Conservation (phyloP, 2,797 vertebrate species). For the Sebastes minor region DNA sequence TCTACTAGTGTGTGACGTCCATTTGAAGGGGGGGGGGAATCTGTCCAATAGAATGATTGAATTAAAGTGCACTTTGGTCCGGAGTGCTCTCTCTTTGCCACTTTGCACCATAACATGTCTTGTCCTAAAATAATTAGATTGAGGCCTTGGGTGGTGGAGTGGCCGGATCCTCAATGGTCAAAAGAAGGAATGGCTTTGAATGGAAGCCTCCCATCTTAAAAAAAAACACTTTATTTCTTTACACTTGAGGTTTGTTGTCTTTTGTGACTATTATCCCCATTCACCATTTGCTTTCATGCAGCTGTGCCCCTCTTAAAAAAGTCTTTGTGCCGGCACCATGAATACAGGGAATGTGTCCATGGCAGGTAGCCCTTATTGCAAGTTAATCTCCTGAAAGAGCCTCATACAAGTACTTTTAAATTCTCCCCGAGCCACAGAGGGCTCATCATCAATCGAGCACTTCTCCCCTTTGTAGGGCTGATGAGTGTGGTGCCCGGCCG, state of each 20-base stretch:
- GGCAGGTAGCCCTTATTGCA: constrained; percentile 88
- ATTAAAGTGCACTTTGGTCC: constrained; percentile 85
- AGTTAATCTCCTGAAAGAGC: constrained; percentile 88
- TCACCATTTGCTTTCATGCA: constrained; percentile 84
- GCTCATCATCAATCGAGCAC: constrained; percentile 84
- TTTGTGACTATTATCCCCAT: constrained; percentile 86
- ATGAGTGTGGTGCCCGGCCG: constrained; percentile 80
- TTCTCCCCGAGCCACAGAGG: constrained; percentile 81
- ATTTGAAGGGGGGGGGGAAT: constrained; percentile 67
- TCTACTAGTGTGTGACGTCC: constrained; percentile 74
- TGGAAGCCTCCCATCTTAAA: constrained; percentile 80
- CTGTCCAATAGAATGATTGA: constrained; percentile 81
- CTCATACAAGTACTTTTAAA: constrained; percentile 86
- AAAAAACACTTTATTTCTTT: constrained; percentile 85
- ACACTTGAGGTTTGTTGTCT: constrained; percentile 89
- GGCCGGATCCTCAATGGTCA: constrained; percentile 78
- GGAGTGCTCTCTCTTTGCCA: constrained; percentile 77
- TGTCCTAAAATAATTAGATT: constrained; percentile 85
- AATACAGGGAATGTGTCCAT: constrained; percentile 84
- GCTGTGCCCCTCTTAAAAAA: constrained; percentile 84
- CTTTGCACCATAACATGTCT: constrained; percentile 81
- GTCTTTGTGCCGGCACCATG: constrained; percentile 82
- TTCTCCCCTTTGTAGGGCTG: constrained; percentile 81
- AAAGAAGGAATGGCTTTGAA: constrained; percentile 80
- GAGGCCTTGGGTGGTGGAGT: constrained; percentile 77